phyloP scores from a whole-genome alignment of 1,140 invertebrate genomes.

The Lepeophtheirus salmonis region DNA sequence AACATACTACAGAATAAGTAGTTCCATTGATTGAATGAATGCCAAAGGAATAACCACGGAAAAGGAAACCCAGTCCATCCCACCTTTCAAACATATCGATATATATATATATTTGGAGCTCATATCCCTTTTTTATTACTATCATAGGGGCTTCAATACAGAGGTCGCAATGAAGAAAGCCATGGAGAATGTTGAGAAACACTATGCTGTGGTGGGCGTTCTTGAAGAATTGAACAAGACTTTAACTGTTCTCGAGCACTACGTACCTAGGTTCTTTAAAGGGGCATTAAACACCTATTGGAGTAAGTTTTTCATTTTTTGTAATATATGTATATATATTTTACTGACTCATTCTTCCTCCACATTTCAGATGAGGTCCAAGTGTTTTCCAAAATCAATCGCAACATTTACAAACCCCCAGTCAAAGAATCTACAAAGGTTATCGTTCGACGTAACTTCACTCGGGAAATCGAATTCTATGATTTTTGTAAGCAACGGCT shows the following conservation, averaged over 20 bases:
- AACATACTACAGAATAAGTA: no score
- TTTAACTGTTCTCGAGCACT: conserved; percentile 57
- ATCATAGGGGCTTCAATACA: conserved; percentile 56
- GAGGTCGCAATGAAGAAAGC: conserved; percentile 59
- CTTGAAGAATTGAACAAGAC: conserved; percentile 68
- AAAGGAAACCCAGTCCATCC: no score
- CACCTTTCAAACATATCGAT: no score
- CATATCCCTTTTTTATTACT: no score
- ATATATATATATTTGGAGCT: no score
- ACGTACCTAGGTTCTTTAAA: conserved; percentile 59
- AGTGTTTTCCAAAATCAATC: conserved; percentile 54
- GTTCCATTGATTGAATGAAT: no score
- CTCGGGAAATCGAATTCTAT: conserved; percentile 73
- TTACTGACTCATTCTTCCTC: conserved; percentile 18
- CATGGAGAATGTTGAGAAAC: conserved; percentile 57
- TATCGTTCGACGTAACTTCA: conserved; percentile 64
- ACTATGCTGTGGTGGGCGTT: conserved; percentile 69
- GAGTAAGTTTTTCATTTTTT: conserved; percentile 36
- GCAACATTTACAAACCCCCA: conserved; percentile 64
- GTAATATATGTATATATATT: background rate
- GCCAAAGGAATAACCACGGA: background rate
- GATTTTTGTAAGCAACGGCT: conserved; percentile 67
- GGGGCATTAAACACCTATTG: conserved; percentile 55
- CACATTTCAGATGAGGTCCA: conserved; percentile 44
- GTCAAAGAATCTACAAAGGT: conserved; percentile 66